Evolutionary conservation across 2,888 invertebrate genomes (phyloP), one percentile per base, ranked within the genome.

Genomic region (Parnassius smintheus): DNA sequence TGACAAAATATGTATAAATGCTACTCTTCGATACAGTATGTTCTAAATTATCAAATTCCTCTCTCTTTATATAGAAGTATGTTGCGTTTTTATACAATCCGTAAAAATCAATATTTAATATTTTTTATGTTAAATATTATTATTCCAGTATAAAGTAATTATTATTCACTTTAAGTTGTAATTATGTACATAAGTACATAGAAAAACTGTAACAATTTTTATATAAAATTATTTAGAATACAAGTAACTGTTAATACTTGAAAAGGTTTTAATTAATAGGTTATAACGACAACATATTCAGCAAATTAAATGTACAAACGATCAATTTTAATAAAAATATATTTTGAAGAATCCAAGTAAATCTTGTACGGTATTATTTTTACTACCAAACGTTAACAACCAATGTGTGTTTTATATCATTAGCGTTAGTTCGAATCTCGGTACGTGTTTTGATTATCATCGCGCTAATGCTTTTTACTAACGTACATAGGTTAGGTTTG

Each of bases 401-500:
- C 59, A 62, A 58, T 55, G 57, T 48, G 4, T n/a, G 12, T 44
- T 51, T 51, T 55, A 35, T 35, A 50, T 42, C 35, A 45, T 59
- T 63, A 46, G 13, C 22, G 49, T 55, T 50, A 2, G 12, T 52
- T 57, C 13, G 62, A 62, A 62, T 62, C 62, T 62, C 62, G 44
- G 44, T 25, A 48, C 49, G 9, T 56, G 12, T 48, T 48, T n/a
- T 10, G 45, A 46, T 12, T 46, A 11, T 44, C 8, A 48, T 56
- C n/a, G 41, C 12, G 12, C 22, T 18, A n/a, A 44, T 54, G 2
- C 3, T 12, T 42, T 44, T 12, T 42, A 35, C 35, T 35, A 35
- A 35, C 35, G 4, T 35, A 35, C 35, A 1, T 54, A 54, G 54
- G 4, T 42, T 44, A 18, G 10, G 42, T 44, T 54, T 54, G 10